Evolutionary conservation across 2,113 vertebrate species (phyloP).

Genomic region (Gallinago paraguaiae): DNA sequence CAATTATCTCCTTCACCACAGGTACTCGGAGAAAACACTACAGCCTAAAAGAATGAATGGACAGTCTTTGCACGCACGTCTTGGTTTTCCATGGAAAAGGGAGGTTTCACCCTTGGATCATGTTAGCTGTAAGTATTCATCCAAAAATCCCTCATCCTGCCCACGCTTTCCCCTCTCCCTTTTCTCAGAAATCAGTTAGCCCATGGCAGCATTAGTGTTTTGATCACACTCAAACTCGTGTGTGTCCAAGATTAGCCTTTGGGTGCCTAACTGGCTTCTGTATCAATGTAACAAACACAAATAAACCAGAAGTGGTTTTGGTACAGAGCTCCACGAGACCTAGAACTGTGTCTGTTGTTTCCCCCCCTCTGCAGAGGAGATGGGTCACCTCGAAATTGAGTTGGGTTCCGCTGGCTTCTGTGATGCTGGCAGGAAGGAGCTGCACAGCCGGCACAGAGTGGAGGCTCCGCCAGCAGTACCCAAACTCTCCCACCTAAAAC

Average conservation of each 20-base stretch:
- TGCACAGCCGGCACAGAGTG: accelerated
- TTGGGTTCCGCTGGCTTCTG: background rate
- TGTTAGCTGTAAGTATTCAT: accelerated
- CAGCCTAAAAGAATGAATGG: background rate
- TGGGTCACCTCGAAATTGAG: background rate
- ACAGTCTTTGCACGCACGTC: accelerated
- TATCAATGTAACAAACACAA: too few relatives aligned
- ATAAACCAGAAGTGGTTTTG: background rate
- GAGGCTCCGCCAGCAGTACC: background rate
- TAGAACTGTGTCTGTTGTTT: background rate
- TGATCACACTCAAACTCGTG: background rate
- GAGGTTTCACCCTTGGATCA: background rate
- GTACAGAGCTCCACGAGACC: background rate
- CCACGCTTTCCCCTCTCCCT: accelerated
- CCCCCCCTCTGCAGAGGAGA: background rate
- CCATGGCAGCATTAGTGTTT: background rate
- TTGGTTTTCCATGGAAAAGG: background rate
- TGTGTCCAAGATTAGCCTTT: background rate
- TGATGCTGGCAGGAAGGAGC: background rate
- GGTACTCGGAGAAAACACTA: background rate
- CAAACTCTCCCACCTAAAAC: background rate
- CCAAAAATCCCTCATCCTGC: background rate
- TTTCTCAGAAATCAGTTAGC: background rate
- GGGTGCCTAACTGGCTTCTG: background rate
- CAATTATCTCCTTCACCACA: background rate